A percentile compares a stretch with the other conserved stretches of the same genome.
phyloP scores from a whole-genome alignment of 2,797 vertebrate genomes.

The Poecilia picta region DNA sequence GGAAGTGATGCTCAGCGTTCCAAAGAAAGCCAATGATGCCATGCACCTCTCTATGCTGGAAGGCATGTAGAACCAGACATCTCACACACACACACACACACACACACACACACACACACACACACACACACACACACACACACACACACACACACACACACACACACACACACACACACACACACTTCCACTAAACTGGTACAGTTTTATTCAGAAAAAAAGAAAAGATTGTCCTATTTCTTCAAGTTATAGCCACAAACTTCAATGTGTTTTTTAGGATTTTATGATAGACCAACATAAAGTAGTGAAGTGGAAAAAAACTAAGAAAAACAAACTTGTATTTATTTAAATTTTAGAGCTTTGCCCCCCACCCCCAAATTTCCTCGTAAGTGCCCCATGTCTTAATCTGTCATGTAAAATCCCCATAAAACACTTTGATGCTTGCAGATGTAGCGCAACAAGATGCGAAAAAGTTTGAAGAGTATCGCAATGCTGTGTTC shows the following conservation, averaged over 20 bases:
- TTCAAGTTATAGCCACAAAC: not conserved
- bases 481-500: constrained; percentile 2
- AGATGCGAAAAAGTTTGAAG: not conserved
- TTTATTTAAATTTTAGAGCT: not conserved
- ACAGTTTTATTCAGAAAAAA: not conserved
- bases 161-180: too few species aligned
- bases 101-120: too few species aligned
- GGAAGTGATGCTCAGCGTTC: constrained; percentile 99
- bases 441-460: not conserved
- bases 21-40: constrained; percentile 97
- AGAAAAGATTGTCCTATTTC: not conserved
- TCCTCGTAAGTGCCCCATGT: not conserved
- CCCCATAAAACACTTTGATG: not conserved
- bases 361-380: not conserved
- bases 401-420: not conserved
- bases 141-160: not conserved
- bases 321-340: not conserved
- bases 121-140: too few species aligned
- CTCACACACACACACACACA: not conserved
- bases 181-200: not conserved
- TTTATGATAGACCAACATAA: not conserved
- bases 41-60: constrained; percentile 99
- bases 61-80: constrained; percentile 75
- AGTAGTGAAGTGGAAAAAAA: too few species aligned
- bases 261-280: not conserved